Evolutionary conservation across 37 sponge, comb jelly and placozoan genomes (phyloP).

Genomic region (Halichondria panicea): DNA sequence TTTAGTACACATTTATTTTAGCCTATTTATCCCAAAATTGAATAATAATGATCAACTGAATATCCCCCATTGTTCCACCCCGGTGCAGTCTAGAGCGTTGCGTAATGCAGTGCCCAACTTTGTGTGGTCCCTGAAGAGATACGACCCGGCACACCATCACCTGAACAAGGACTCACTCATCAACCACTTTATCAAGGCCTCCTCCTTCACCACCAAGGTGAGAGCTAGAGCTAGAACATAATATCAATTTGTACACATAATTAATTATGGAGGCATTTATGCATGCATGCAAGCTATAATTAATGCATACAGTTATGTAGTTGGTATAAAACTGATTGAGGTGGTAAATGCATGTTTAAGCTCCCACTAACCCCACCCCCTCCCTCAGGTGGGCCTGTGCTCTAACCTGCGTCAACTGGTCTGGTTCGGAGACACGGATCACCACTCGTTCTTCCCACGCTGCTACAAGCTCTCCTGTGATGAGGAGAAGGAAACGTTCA

Average conservation of each 20-base stretch:
- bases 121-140: slow-evolving; percentile 84
- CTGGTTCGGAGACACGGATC: slow-evolving; percentile 81
- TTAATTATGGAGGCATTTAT: neutral
- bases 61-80: neutral
- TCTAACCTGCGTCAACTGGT: slow-evolving; percentile 63
- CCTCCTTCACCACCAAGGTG: slow-evolving; percentile 92
- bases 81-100: slow-evolving; percentile 77
- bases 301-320: neutral
- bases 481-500: slow-evolving; percentile 82
- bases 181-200: slow-evolving; percentile 83
- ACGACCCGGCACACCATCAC: slow-evolving; percentile 32
- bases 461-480: slow-evolving; percentile 83
- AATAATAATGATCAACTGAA: neutral
- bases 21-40: too few species aligned
- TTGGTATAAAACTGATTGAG: neutral
- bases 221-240: neutral
- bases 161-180: slow-evolving; percentile 69
- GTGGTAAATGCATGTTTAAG: slow-evolving; percentile 5
- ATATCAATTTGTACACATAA: neutral
- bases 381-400: slow-evolving; percentile 80
- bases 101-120: slow-evolving; percentile 75
- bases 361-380: too few species aligned
- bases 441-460: slow-evolving; percentile 88
- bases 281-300: neutral
- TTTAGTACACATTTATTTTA: too few species aligned